Evolutionary conservation across 2,113 vertebrate species (phyloP).

Genomic region (Microcebus jonahi): DNA sequence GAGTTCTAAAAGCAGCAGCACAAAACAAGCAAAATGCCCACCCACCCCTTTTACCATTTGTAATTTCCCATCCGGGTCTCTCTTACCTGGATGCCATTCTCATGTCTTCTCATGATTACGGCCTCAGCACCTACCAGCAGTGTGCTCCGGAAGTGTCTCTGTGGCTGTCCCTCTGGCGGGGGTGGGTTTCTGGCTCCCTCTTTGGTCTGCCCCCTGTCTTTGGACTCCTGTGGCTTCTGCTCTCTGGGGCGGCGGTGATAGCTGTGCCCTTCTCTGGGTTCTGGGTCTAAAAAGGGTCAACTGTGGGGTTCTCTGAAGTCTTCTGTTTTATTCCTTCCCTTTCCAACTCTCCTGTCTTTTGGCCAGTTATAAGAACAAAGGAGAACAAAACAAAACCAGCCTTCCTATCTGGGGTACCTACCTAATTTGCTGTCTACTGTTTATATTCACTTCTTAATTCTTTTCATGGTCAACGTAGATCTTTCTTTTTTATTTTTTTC

Average conservation of each 20-base stretch:
- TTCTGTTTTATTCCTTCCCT: background rate
- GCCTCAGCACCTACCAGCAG: background rate
- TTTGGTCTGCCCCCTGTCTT: background rate
- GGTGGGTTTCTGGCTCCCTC: background rate
- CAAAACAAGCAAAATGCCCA: background rate
- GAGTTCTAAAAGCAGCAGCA: background rate
- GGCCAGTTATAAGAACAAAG: background rate
- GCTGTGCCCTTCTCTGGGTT: fast-evolving
- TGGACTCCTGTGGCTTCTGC: background rate
- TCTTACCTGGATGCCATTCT: too few species aligned
- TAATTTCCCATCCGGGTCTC: background rate
- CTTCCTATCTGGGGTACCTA: background rate
- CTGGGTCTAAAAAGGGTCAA: background rate
- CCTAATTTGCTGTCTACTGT: background rate
- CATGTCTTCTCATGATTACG: fast-evolving
- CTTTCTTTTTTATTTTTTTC: background rate
- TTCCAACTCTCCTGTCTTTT: background rate
- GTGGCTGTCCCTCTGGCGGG: fast-evolving
- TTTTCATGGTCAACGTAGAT: background rate
- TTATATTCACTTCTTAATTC: background rate
- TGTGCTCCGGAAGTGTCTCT: background rate
- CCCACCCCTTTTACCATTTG: background rate
- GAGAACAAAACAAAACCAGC: background rate
- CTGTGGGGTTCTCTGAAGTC: background rate
- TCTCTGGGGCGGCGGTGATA: fast-evolving